A percentile compares a stretch with the other conserved stretches of the same genome.
Conservation (phyloP, 2,888 invertebrate genomes). For the Aspidapion aeneum region DNA sequence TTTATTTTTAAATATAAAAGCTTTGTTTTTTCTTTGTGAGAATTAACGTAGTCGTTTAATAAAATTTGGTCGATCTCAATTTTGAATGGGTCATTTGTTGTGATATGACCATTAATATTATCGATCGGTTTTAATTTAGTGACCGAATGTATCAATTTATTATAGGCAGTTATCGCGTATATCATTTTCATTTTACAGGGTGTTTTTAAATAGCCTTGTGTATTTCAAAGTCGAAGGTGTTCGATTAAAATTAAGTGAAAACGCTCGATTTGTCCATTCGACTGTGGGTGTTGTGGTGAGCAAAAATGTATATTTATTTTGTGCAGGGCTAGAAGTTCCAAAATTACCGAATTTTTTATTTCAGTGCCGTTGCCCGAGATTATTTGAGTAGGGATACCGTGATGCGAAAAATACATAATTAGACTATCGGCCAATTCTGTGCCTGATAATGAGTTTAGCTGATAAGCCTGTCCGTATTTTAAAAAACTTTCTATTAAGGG, state of each 20-base stretch:
- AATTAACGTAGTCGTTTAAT: constrained; percentile 9
- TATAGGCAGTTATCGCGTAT: too few relatives aligned
- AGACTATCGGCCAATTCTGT: constrained; percentile 21
- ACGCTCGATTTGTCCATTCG: constrained; percentile 21
- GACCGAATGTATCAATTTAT: too few relatives aligned
- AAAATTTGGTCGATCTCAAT: constrained; percentile 10
- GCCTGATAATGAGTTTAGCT: constrained; percentile 4
- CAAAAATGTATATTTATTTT: constrained; percentile 26
- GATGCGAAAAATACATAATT: constrained; percentile 24
- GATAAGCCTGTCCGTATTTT: constrained; percentile 26
- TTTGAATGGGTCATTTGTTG: constrained; percentile 10
- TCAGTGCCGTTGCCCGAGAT: constrained; percentile 25
- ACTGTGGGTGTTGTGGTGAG: constrained; percentile 21
- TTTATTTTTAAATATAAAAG: constrained; percentile 10
- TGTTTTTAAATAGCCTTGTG: constrained; percentile 10
- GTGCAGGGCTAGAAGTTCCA: constrained; percentile 23
- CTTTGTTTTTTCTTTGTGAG: constrained; percentile 7
- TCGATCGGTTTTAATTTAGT: constrained; percentile 12
- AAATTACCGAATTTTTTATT: constrained; percentile 25
- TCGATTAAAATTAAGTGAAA: constrained; percentile 21
- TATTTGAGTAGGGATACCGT: constrained; percentile 24
- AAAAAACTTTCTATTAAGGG: constrained; percentile 27
- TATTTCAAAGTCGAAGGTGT: constrained; percentile 17
- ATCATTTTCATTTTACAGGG: too few relatives aligned
- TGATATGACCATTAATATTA: constrained; percentile 12